Percentiles rank a stretch among this genome's conserved stretches.
Evolutionary conservation across 1,140 invertebrate species (phyloP).

Genomic region (Zaprionus ghesquierei): DNA sequence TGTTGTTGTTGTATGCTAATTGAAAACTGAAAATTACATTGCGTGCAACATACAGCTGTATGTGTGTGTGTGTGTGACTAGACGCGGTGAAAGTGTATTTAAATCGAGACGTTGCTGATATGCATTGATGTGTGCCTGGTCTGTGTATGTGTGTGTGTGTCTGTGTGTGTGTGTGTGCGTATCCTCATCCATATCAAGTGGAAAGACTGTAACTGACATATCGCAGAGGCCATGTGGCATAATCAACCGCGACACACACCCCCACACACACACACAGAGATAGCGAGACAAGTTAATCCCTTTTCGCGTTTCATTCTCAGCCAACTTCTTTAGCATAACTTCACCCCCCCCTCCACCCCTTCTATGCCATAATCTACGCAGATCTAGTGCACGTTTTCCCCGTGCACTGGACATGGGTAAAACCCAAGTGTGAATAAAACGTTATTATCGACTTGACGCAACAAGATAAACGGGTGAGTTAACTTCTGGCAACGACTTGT

Average conservation of each 20-base stretch:
- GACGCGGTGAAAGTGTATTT: background rate
- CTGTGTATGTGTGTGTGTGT: background rate
- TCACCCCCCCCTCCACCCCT: background rate
- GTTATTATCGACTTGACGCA: constrained; percentile 16
- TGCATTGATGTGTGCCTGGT: background rate
- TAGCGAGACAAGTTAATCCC: background rate
- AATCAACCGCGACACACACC: too few relatives aligned
- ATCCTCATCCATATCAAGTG: background rate
- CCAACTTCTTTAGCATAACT: background rate
- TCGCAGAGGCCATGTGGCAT: background rate
- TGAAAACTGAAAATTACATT: constrained; percentile 40
- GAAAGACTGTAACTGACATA: background rate
- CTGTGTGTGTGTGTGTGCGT: background rate
- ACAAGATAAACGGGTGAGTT: background rate
- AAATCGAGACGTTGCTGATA: background rate
- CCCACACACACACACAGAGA: too few relatives aligned
- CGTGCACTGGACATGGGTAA: constrained; percentile 31
- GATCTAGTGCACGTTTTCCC: constrained; percentile 51
- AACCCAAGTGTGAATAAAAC: constrained; percentile 30
- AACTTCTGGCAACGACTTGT: background rate
- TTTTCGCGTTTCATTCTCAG: background rate
- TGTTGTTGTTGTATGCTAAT: constrained; percentile 18
- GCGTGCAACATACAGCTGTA: background rate
- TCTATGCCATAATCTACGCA: constrained; percentile 9
- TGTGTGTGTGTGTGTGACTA: background rate